phyloP scores from a whole-genome alignment of 1,140 invertebrate species.

The Ladona fulva region DNA sequence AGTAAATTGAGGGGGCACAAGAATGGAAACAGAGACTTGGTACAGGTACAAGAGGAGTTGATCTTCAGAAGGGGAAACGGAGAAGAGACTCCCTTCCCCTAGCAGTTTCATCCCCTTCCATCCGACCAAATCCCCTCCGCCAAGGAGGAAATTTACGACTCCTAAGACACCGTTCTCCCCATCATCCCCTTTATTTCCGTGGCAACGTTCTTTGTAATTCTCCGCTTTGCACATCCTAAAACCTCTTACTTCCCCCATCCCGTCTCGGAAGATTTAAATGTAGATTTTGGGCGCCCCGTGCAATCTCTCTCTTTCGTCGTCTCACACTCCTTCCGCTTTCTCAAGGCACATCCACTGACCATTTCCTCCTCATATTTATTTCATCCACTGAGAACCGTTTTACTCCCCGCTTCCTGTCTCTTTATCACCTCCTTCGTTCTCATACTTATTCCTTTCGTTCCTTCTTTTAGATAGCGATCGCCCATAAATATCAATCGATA shows the following conservation, averaged over 20 bases:
- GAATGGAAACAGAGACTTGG: not conserved
- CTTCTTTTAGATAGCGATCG: not conserved
- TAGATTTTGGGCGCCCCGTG: not conserved
- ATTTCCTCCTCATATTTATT: not conserved
- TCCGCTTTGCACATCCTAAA: not conserved
- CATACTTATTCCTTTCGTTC: not conserved
- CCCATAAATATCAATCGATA: not conserved
- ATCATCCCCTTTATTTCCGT: not conserved
- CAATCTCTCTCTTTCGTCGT: not conserved
- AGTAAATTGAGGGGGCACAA: not conserved
- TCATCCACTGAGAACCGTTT: not conserved
- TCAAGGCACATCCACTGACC: not conserved
- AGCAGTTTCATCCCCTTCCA: not conserved
- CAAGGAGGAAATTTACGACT: conserved; percentile 2
- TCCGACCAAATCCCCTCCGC: too few relatives aligned
- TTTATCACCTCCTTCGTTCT: not conserved
- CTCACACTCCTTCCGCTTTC: not conserved
- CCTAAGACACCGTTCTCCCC: not conserved
- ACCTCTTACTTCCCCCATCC: not conserved
- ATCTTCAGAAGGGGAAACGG: not conserved
- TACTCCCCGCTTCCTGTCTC: not conserved
- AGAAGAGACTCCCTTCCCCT: not conserved
- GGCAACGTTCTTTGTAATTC: not conserved
- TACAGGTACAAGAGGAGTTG: not conserved
- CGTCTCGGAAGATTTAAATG: not conserved